A percentile compares a stretch with the other conserved stretches of the same genome.
Conservation (phyloP, 2,888 invertebrate species). For the Cactoblastis cactorum region DNA sequence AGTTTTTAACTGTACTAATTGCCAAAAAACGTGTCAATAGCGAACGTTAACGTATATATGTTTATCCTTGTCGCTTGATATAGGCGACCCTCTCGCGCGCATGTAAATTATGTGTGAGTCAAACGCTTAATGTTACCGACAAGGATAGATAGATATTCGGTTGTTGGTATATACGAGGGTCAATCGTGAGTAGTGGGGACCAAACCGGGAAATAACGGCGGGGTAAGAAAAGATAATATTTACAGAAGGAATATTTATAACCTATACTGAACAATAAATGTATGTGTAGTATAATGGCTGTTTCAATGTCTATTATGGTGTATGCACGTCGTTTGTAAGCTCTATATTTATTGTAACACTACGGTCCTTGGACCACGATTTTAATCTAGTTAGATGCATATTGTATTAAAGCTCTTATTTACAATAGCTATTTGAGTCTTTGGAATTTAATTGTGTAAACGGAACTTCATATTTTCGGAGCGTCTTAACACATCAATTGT, state of each 20-base stretch:
- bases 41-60: slow-evolving; percentile 20
- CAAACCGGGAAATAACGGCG: slow-evolving; percentile 65
- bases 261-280: slow-evolving; percentile 27
- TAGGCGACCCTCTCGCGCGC: background rate
- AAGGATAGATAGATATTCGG: background rate
- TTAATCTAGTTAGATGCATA: slow-evolving; percentile 19
- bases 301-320: slow-evolving; percentile 52
- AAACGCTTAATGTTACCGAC: background rate
- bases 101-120: background rate
- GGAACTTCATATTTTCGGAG: slow-evolving; percentile 15
- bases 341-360: slow-evolving; percentile 29
- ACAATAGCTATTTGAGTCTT: slow-evolving; percentile 19
- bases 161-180: slow-evolving; percentile 17
- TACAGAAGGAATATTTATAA: slow-evolving; percentile 32
- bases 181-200: slow-evolving; percentile 48
- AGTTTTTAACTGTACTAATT: slow-evolving; percentile 11
- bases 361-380: slow-evolving; percentile 35
- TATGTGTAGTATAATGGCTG: slow-evolving; percentile 38
- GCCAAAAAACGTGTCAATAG: slow-evolving; percentile 2
- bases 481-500: background rate
- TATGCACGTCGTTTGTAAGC: slow-evolving; percentile 35
- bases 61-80: background rate
- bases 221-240: slow-evolving; percentile 46
- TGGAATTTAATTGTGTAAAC: slow-evolving; percentile 20
- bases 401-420: slow-evolving; percentile 17